Evolutionary conservation across 1,140 invertebrate species (phyloP).

Genomic region (Rhagoletis zephyria): DNA sequence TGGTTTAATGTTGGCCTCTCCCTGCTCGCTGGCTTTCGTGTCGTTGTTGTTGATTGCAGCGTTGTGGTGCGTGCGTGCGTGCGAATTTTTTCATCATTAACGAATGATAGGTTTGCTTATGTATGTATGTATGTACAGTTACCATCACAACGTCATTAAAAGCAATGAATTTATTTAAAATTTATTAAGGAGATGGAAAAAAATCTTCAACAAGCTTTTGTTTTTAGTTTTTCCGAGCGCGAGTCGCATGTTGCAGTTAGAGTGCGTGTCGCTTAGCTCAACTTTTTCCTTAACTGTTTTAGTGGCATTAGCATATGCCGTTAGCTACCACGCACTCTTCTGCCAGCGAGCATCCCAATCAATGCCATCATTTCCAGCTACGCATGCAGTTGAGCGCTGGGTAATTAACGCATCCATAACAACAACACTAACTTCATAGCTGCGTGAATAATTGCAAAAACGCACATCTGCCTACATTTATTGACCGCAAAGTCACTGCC

Average conservation of each 20-base stretch:
- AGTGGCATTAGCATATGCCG: neutral
- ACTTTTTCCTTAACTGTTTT: neutral
- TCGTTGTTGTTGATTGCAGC: neutral
- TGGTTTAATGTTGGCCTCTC: neutral
- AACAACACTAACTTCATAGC: neutral
- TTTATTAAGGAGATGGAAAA: no score
- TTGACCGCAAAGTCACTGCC: neutral
- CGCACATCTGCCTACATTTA: neutral
- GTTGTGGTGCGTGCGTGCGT: neutral
- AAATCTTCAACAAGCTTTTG: neutral
- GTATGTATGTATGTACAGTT: neutral
- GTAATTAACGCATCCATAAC: neutral
- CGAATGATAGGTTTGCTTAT: neutral
- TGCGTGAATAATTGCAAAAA: neutral
- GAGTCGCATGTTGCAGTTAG: neutral
- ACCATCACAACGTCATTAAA: no score
- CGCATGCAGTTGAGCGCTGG: neutral
- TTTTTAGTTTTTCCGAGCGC: neutral
- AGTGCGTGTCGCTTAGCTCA: neutral
- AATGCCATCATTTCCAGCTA: neutral
- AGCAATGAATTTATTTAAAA: no score
- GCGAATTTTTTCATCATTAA: neutral
- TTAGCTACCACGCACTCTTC: slow-evolving; percentile 15
- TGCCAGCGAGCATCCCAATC: neutral
- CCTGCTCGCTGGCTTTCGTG: neutral